These are phyloP conservation scores for Brachionus plicatilis DNA, from an alignment of 1,140 invertebrate genomes.

Conservation along the genomic window DNA sequence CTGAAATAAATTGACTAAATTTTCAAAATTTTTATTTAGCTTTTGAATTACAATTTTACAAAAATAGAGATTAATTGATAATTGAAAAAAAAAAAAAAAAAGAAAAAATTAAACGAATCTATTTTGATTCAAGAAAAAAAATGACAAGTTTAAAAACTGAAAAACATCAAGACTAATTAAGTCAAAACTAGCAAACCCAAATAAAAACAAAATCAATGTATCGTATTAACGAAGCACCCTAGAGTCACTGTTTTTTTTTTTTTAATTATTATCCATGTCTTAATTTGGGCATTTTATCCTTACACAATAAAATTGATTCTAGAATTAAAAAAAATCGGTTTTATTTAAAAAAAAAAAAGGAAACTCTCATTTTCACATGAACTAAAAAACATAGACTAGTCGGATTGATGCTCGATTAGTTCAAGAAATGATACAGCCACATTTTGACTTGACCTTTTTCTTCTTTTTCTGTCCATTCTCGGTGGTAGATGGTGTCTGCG, in stretches of 20 bases:
- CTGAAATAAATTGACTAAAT: too few relatives aligned
- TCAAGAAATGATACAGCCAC: conserved; percentile 10
- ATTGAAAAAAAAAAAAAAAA: not conserved
- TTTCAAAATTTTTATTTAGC: not conserved
- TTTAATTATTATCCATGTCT: not conserved
- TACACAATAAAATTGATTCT: conserved; percentile 9
- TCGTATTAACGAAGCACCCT: not conserved
- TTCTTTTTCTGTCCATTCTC: conserved; percentile 20
- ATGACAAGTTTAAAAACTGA: not conserved
- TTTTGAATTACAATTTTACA: not conserved
- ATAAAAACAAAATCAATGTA: not conserved
- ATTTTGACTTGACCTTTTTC: conserved; percentile 17
- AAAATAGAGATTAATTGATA: not conserved
- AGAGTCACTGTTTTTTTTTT: not conserved
- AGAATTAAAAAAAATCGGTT: not conserved
- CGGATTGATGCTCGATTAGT: not conserved
- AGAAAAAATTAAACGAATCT: not conserved
- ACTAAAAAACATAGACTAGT: conserved; percentile 2
- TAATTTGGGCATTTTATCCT: not conserved
- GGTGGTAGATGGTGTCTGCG: not conserved
- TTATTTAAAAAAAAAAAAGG: not conserved
- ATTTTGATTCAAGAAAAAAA: not conserved
- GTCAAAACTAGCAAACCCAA: not conserved
- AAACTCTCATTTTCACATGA: not conserved
- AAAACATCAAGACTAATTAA: not conserved